Percentiles rank a stretch among this genome's conserved stretches.
Evolutionary conservation across 2,797 vertebrate genomes (phyloP).

Genomic region (Karalla daura): DNA sequence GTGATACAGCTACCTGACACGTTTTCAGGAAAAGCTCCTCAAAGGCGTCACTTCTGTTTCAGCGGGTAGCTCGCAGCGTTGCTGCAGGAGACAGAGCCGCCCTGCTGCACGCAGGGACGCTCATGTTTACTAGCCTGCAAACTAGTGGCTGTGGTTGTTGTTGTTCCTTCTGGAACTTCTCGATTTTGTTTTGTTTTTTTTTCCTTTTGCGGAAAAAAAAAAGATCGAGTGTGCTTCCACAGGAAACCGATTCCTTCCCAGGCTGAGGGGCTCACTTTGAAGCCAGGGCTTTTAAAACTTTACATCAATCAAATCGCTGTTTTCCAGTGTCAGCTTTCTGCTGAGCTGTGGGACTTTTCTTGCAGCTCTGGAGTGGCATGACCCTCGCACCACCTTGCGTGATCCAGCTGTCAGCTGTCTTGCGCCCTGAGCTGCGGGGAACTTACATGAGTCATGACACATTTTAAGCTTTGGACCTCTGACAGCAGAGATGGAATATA

Average conservation of each 20-base stretch:
- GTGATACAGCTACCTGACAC: slow-evolving; percentile 68
- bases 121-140: background rate
- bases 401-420: slow-evolving; percentile 49
- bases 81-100: background rate
- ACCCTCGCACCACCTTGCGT: slow-evolving; percentile 33
- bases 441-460: slow-evolving; percentile 1
- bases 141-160: slow-evolving; percentile 4
- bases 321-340: slow-evolving; percentile 24
- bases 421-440: slow-evolving; percentile 22
- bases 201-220: background rate
- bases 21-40: slow-evolving; percentile 72
- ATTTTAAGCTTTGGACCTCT: slow-evolving; percentile 10
- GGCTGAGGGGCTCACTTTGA: slow-evolving; percentile 20
- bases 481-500: background rate
- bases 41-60: slow-evolving; percentile 30
- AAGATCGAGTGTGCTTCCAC: background rate
- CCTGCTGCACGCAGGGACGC: background rate
- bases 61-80: slow-evolving; percentile 3
- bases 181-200: too few species aligned
- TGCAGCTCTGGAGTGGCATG: slow-evolving; percentile 27
- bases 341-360: slow-evolving; percentile 15
- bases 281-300: slow-evolving; percentile 15
- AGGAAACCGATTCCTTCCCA: background rate
- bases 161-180: background rate
- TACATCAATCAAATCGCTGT: slow-evolving; percentile 29